phyloP scores from a whole-genome alignment of 2,113 vertebrate species.

The Sturnus vulgaris region DNA sequence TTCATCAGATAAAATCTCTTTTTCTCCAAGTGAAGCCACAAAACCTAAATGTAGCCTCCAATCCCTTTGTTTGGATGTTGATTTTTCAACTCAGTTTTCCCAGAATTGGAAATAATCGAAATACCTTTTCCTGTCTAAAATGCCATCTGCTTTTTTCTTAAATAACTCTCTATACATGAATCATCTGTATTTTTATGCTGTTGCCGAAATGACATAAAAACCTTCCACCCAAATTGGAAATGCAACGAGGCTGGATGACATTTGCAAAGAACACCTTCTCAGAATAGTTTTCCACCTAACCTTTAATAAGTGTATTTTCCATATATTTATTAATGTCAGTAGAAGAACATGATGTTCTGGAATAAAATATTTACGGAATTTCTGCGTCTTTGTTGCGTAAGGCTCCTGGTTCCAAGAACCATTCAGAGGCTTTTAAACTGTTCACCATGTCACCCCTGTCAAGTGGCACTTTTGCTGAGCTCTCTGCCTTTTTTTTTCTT shows the following conservation, averaged over 20 bases:
- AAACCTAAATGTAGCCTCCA: neutral
- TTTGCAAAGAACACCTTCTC: neutral
- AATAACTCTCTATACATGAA: neutral
- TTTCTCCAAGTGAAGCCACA: neutral
- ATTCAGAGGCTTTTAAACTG: neutral
- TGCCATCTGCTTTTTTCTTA: neutral
- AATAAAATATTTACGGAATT: neutral
- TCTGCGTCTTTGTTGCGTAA: neutral
- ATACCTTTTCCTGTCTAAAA: neutral
- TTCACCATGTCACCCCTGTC: neutral
- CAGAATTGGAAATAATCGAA: neutral
- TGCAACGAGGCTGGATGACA: neutral
- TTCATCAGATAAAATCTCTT: neutral
- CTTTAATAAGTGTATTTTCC: slow-evolving; percentile 18
- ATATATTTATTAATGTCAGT: neutral
- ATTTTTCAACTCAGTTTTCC: neutral
- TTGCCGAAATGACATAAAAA: neutral
- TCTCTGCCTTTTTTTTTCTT: neutral
- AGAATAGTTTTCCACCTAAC: neutral
- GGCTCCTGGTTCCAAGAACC: neutral
- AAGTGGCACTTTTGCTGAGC: neutral
- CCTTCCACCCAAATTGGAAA: neutral
- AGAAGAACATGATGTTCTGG: neutral
- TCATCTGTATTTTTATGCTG: neutral
- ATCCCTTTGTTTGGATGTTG: neutral